phyloP scores from a whole-genome alignment of 92 coral and sea anemone species.

The Epizoanthus illoricatus region DNA sequence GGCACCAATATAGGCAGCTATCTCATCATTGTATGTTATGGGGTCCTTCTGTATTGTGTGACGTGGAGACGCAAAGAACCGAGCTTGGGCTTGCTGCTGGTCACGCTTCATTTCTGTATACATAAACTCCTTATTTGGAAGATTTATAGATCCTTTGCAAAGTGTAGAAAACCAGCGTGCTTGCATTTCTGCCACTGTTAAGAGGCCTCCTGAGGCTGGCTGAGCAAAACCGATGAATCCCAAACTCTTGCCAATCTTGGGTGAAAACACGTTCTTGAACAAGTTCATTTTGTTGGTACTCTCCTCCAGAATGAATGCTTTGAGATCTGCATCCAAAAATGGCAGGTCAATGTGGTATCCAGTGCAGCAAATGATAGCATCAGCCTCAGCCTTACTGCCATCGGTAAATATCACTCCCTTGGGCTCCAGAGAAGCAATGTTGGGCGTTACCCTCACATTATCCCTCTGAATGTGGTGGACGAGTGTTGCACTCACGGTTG shows the following conservation, averaged over 20 bases:
- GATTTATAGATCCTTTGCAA: constrained; percentile 63
- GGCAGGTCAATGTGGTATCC: constrained; percentile 68
- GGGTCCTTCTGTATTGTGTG: constrained; percentile 84
- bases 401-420: constrained; percentile 62
- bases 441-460: constrained; percentile 63
- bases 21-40: constrained; percentile 65
- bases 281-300: constrained; percentile 67
- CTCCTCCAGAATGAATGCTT: constrained; percentile 51
- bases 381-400: constrained; percentile 56
- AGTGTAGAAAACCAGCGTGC: constrained; percentile 83
- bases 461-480: constrained; percentile 73
- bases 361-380: constrained; percentile 72
- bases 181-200: constrained; percentile 76
- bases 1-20: constrained; percentile 73
- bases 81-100: constrained; percentile 29
- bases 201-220: constrained; percentile 83
- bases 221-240: constrained; percentile 76
- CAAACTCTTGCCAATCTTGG: constrained; percentile 64
- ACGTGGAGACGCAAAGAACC: constrained; percentile 65
- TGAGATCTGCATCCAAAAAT: constrained; percentile 49
- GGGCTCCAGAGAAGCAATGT: constrained; percentile 51
- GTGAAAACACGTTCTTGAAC: constrained; percentile 69
- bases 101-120: constrained; percentile 42
- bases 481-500: constrained; percentile 76
- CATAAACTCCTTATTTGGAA: constrained; percentile 60